Evolutionary conservation across 2,888 invertebrate genomes (phyloP), one percentile per base, ranked within the genome.

Genomic region (Callinectes sapidus): DNA sequence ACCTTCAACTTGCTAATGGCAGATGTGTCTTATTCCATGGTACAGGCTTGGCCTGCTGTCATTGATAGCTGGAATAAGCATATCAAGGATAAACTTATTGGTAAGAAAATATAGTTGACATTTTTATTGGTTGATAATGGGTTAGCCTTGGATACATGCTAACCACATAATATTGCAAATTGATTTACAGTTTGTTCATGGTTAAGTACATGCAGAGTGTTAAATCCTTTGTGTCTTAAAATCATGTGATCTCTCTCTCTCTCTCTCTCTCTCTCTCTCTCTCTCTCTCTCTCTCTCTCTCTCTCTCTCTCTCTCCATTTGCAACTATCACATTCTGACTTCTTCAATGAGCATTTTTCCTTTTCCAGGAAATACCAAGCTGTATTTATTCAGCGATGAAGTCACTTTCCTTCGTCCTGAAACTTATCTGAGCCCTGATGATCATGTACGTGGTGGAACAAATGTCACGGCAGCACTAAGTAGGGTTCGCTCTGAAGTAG

Each of bases 1-100:
- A 81, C 39, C 42, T 93, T 89, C 87, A 93, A 93, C 71, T 85
- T 93, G 8, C 85, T 93, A 32, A 93, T 93, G 93, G 91, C 91
- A 16, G 93, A 93, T 54, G 89, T 93, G 6, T 93, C 93, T 39
- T 89, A 71, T 16, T 93, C 93, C 32, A 93, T 93, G 93, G 23
- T 13, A 3, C 23, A 13, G 0, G 16, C 1, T 8, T 93, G 93
- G 93, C 32, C 61, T 13, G 14, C 28, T 54, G 89, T 93, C 13
- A 91, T 93, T 23, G 39, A 42, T 16, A 89, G 91, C 1, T 93
- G 93, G 93, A 85, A 91, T 23, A 18, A 14, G 2, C 10, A 61
- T 71, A 91, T 93, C 10, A 55, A 88, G 39, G 32, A 88, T 48
- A 88, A 90, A 35, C 87, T 92, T 6, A n/a, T 13, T 88, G 92